Evolutionary conservation across 2,797 vertebrate genomes (phyloP).

Genomic region (Acanthurus tractus): DNA sequence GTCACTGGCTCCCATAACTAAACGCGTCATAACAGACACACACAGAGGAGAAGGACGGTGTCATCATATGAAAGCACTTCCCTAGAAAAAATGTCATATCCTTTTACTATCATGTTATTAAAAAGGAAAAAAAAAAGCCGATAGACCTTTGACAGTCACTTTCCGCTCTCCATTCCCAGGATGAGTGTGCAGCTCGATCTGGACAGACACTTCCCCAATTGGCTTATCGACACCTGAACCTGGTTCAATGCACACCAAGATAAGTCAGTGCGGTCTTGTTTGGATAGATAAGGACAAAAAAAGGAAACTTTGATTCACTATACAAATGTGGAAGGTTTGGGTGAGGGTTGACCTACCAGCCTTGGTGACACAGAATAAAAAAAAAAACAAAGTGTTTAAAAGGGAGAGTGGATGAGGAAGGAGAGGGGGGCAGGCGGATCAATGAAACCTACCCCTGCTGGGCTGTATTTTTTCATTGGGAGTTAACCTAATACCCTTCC

Average conservation of each 20-base stretch:
- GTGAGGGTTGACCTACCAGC: conserved; percentile 21
- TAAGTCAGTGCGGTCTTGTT: conserved; percentile 1
- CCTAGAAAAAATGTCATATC: background rate
- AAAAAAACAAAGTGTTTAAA: conserved; percentile 20
- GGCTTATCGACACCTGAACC: conserved; percentile 93
- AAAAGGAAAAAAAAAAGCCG: background rate
- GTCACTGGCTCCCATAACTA: conserved; percentile 93
- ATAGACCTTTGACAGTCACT: conserved; percentile 94
- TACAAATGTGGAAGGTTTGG: conserved; percentile 3
- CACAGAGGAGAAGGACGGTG: background rate
- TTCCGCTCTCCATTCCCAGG: conserved; percentile 95
- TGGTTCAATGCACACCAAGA: conserved; percentile 70
- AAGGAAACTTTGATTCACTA: background rate
- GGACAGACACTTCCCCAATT: conserved; percentile 95
- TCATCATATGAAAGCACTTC: background rate
- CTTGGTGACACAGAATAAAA: conserved; percentile 15
- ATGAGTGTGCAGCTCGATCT: conserved; percentile 95
- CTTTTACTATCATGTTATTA: background rate
- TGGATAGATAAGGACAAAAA: background rate
- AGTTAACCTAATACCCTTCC: conserved; percentile 98
- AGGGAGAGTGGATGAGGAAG: background rate
- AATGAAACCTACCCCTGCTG: conserved; percentile 92
- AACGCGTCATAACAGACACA: background rate
- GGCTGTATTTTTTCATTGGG: conserved; percentile 94
- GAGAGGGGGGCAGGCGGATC: conserved; percentile 26